Conservation (phyloP, 53 echinoderm and acorn worm species). For the Echinarachnius parma region DNA sequence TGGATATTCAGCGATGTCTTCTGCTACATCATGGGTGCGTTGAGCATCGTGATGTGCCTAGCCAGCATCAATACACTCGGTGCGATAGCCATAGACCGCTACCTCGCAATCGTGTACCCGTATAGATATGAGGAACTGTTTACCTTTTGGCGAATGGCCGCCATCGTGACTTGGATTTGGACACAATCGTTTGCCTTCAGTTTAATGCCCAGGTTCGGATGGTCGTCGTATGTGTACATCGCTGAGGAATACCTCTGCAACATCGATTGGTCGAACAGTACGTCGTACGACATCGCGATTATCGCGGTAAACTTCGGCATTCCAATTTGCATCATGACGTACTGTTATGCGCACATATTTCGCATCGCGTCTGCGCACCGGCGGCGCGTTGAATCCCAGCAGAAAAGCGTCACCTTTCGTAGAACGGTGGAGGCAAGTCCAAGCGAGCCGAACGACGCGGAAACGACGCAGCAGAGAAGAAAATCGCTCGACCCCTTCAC, state of each 20-base stretch:
- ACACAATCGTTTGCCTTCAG: constrained; percentile 54
- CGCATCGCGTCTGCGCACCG: constrained; percentile 64
- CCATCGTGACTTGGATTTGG: constrained; percentile 72
- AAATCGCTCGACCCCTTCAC: not conserved
- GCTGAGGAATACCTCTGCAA: constrained; percentile 68
- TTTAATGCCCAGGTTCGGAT: constrained; percentile 57
- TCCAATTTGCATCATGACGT: constrained; percentile 65
- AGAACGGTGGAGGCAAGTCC: too few species aligned
- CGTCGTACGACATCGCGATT: constrained; percentile 44
- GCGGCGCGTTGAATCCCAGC: constrained; percentile 42
- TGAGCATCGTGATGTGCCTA: constrained; percentile 46
- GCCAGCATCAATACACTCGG: constrained; percentile 77
- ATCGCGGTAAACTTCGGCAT: constrained; percentile 45
- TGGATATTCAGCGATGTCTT: constrained; percentile 59
- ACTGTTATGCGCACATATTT: constrained; percentile 70
- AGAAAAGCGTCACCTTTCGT: too few species aligned
- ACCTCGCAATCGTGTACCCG: constrained; percentile 69
- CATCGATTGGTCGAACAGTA: constrained; percentile 61
- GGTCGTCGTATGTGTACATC: constrained; percentile 63
- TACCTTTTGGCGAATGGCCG: constrained; percentile 39
- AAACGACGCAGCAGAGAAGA: not conserved
- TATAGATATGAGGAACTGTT: constrained; percentile 59
- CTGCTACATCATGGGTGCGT: constrained; percentile 56
- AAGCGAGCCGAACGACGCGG: not conserved
- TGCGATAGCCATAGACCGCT: constrained; percentile 82